Conservation (phyloP, 53 echinoderm and acorn worm species). For the Actinopyga echinites region DNA sequence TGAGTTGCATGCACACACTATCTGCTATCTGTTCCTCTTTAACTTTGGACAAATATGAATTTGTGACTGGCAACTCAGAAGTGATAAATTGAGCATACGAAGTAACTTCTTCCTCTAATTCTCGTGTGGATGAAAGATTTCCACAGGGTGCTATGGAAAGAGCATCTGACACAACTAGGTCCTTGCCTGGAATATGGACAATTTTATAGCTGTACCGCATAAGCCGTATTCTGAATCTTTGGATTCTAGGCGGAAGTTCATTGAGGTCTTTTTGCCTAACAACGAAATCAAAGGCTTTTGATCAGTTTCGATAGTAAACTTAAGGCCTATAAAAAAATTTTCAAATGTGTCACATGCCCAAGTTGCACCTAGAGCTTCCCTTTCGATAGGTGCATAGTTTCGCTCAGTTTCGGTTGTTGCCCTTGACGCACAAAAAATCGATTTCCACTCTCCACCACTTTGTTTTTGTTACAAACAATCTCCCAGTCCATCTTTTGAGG, state of each 20-base stretch:
- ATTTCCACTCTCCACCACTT: constrained; percentile 48
- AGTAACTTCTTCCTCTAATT: neutral
- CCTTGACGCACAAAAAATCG: constrained; percentile 55
- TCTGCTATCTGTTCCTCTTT: neutral
- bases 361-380: constrained; percentile 44
- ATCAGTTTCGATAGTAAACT: constrained; percentile 66
- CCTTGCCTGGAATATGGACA: constrained; percentile 51
- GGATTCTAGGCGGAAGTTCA: constrained; percentile 52
- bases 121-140: neutral
- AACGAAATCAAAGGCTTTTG: constrained; percentile 58
- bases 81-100: neutral
- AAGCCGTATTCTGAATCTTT: constrained; percentile 53
- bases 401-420: constrained; percentile 49
- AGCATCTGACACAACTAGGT: constrained; percentile 46
- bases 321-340: constrained; percentile 54
- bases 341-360: constrained; percentile 57
- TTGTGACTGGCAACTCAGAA: neutral
- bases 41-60: neutral
- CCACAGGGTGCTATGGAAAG: constrained; percentile 59
- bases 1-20: neutral
- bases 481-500: constrained; percentile 54
- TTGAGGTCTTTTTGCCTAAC: constrained; percentile 48
- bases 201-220: constrained; percentile 46
- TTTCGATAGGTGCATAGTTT: constrained; percentile 62
- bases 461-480: constrained; percentile 55